These are phyloP conservation scores for Alosa alosa DNA, from an alignment of 2,113 vertebrate genomes.

Conservation along the genomic window DNA sequence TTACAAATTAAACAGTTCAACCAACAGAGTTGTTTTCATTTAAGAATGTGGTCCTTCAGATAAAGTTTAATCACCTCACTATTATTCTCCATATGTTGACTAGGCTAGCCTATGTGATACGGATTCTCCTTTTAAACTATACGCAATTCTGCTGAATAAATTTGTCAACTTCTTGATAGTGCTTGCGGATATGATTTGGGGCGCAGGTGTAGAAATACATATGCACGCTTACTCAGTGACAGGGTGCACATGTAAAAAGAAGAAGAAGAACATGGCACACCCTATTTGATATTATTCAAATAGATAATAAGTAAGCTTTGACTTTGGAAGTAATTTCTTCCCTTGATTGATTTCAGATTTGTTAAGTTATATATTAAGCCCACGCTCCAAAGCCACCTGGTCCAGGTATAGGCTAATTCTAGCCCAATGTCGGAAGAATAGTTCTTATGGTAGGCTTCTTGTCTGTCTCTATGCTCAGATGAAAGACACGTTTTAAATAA, in stretches of 20 bases:
- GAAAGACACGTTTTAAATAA: too few species aligned
- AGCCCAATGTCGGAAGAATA: too few species aligned
- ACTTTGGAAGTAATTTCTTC: not conserved
- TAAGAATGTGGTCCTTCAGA: not conserved
- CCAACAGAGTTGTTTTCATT: not conserved
- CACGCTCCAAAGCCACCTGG: not conserved
- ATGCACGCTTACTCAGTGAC: not conserved
- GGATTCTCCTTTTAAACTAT: not conserved
- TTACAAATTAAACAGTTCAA: not conserved
- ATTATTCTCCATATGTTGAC: not conserved
- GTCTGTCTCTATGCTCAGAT: too few species aligned
- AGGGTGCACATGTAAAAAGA: not conserved
- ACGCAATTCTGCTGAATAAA: not conserved
- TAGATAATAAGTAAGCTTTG: not conserved
- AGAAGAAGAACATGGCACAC: not conserved
- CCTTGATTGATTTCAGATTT: too few species aligned
- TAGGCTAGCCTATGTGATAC: not conserved
- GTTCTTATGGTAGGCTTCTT: too few species aligned
- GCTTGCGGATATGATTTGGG: not conserved
- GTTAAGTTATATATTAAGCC: not conserved
- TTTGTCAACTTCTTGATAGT: not conserved
- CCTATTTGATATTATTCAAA: not conserved
- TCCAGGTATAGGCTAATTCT: not conserved
- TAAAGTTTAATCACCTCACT: not conserved
- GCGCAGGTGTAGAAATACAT: not conserved